A percentile compares a stretch with the other conserved stretches of the same genome.
Conservation (phyloP, 2,888 invertebrate genomes). For the Mesochorus sp. region DNA sequence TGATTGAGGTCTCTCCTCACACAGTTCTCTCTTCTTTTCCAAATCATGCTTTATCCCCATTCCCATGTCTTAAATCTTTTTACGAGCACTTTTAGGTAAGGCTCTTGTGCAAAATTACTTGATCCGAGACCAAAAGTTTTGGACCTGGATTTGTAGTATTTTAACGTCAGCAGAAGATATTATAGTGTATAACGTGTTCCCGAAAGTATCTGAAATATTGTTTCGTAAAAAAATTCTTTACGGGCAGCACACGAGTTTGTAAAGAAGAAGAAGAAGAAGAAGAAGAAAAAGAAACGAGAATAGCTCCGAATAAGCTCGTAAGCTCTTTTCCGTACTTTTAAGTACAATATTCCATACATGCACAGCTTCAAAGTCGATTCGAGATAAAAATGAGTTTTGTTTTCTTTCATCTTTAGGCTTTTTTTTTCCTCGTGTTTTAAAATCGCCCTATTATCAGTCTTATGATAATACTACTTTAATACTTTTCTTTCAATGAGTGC, state of each 20-base stretch:
- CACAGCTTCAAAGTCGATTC: background rate
- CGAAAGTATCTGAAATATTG: slow-evolving; percentile 41
- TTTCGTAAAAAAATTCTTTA: slow-evolving; percentile 43
- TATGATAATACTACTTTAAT: slow-evolving; percentile 78
- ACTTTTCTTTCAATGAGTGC: slow-evolving; percentile 69
- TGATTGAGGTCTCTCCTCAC: slow-evolving; percentile 57
- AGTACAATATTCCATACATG: slow-evolving; percentile 1
- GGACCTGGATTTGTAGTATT: slow-evolving; percentile 39
- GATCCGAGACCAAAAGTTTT: slow-evolving; percentile 50
- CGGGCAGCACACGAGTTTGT: slow-evolving; percentile 28
- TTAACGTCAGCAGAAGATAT: slow-evolving; percentile 45
- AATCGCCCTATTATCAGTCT: slow-evolving; percentile 74
- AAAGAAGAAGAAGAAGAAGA: slow-evolving; percentile 13
- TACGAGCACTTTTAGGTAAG: slow-evolving; percentile 63
- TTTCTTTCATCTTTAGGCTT: background rate
- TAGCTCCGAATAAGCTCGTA: slow-evolving; percentile 11
- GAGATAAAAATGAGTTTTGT: background rate
- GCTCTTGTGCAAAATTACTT: slow-evolving; percentile 68
- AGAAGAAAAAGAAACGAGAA: too few species aligned
- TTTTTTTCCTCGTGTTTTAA: slow-evolving; percentile 11
- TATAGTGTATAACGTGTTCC: slow-evolving; percentile 40
- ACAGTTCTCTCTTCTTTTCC: slow-evolving; percentile 3
- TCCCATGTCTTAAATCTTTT: slow-evolving; percentile 3
- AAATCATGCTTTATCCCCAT: slow-evolving; percentile 28
- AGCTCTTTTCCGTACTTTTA: slow-evolving; percentile 11